Evolutionary conservation across 2,113 vertebrate genomes (phyloP).

Genomic region (Callipepla californica): DNA sequence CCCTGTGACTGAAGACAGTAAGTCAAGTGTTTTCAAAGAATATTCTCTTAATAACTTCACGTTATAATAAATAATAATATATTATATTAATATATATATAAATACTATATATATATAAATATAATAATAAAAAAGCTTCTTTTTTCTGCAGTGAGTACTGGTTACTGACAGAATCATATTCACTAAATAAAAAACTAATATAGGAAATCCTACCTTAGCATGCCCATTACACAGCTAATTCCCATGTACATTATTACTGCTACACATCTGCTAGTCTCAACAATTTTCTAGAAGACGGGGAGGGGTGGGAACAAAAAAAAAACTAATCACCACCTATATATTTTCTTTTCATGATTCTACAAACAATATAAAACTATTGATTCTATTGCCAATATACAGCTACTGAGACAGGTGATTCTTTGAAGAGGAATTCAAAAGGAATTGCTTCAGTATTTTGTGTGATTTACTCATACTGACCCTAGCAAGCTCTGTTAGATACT

Average conservation of each 20-base stretch:
- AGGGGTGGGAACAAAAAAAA: background rate
- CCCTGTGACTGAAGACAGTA: background rate
- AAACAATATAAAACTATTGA: background rate
- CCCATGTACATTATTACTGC: background rate
- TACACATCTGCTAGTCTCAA: background rate
- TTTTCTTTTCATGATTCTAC: background rate
- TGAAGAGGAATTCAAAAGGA: background rate
- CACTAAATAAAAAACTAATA: background rate
- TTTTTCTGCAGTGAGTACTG: background rate
- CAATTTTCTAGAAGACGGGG: background rate
- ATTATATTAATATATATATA: too few relatives aligned
- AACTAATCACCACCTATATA: background rate
- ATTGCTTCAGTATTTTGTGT: constrained; percentile 13
- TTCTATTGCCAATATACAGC: background rate
- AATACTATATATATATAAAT: too few relatives aligned
- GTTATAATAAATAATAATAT: background rate
- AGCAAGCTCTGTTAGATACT: constrained; percentile 21
- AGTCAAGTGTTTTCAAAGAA: background rate
- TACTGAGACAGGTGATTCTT: background rate
- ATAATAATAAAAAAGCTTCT: background rate
- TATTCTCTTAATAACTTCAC: background rate
- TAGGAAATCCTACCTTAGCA: background rate
- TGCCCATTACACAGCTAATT: background rate
- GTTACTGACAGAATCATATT: background rate
- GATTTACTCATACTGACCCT: constrained; percentile 22